Conservation (phyloP, 2,888 invertebrate species). For the Cotesia congregata region DNA sequence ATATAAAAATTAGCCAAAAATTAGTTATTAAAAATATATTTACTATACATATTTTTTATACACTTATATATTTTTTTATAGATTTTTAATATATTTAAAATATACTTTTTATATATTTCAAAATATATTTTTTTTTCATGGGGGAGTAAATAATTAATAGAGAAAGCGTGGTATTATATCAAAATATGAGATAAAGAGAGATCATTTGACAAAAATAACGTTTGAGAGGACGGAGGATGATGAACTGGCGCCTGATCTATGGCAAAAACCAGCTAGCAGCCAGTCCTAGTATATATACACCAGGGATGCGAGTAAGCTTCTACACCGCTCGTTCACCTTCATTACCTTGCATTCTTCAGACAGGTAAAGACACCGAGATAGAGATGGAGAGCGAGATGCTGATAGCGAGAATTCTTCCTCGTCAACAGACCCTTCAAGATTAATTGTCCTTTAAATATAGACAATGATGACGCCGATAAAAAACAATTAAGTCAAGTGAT, state of each 20-base stretch:
- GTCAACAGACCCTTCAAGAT: background rate
- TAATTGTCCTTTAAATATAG: constrained; percentile 1
- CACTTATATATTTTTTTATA: no score
- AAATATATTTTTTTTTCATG: no score
- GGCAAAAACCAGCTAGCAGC: constrained; percentile 24
- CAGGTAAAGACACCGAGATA: constrained; percentile 18
- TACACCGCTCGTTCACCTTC: constrained; percentile 28
- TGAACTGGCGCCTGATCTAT: constrained; percentile 22
- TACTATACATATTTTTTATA: no score
- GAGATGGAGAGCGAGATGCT: background rate
- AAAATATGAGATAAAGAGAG: background rate
- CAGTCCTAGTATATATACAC: background rate
- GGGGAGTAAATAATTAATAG: background rate
- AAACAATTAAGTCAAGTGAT: background rate
- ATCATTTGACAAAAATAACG: constrained; percentile 24
- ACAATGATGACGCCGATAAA: constrained; percentile 17
- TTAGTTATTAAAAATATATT: no score
- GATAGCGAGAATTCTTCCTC: background rate
- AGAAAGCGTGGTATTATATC: background rate
- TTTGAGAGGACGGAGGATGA: constrained; percentile 25
- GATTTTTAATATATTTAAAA: no score
- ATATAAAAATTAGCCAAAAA: no score
- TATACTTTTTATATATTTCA: no score
- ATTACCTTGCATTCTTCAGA: constrained; percentile 32
- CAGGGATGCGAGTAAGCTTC: background rate